A percentile compares a stretch with the other conserved stretches of the same genome.
Evolutionary conservation across 2,888 invertebrate genomes (phyloP).

Genomic region (Ferdinandea cuprea): DNA sequence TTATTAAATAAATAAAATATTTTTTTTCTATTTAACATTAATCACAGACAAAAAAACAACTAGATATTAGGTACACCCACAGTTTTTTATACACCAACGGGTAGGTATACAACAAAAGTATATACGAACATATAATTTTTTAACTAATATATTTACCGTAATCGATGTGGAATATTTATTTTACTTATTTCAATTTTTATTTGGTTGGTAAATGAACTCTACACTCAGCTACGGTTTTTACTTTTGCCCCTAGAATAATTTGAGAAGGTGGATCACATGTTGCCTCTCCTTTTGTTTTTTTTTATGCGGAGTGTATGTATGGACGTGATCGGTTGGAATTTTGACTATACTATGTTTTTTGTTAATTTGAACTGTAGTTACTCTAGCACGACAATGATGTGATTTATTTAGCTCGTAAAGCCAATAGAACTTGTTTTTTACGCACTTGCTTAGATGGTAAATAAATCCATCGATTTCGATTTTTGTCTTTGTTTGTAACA

Average conservation of each 20-base stretch:
- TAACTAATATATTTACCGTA: neutral
- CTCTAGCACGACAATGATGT: too few species aligned
- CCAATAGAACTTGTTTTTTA: too few species aligned
- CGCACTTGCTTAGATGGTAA: too few species aligned
- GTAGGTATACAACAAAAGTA: neutral
- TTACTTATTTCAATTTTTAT: neutral
- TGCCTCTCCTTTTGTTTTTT: neutral
- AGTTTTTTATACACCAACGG: neutral
- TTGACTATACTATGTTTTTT: slow-evolving; percentile 1
- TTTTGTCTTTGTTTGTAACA: too few species aligned
- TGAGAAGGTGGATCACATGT: too few species aligned
- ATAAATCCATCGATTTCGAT: too few species aligned
- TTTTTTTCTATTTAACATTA: neutral
- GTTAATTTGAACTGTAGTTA: neutral
- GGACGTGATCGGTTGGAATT: slow-evolving; percentile 20
- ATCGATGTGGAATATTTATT: slow-evolving; percentile 8
- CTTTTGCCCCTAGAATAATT: too few species aligned
- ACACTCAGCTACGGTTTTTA: too few species aligned
- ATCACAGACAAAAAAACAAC: neutral
- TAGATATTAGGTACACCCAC: neutral
- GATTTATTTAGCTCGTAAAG: too few species aligned
- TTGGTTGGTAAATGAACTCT: slow-evolving; percentile 28
- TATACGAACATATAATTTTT: neutral
- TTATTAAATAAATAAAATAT: neutral
- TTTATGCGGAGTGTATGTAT: slow-evolving; percentile 9